phyloP scores from a whole-genome alignment of 2,888 invertebrate genomes.

The Hetaerina titia region DNA sequence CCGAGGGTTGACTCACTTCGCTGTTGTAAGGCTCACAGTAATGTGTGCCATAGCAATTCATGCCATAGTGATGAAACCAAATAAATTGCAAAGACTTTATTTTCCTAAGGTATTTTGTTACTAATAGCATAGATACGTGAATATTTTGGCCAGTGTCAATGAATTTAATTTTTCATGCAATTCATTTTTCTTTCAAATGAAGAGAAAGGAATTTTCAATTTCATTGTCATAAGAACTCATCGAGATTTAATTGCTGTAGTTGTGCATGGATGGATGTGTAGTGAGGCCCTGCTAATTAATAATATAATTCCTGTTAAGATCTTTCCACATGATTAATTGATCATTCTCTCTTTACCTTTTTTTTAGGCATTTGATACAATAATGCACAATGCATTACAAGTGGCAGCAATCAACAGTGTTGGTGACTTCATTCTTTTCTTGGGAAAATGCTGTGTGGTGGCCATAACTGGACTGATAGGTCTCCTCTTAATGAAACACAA shows the following conservation, averaged over 20 bases:
- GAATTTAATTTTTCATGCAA: too few species aligned
- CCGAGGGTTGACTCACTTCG: too few species aligned
- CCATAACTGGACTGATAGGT: constrained; percentile 88
- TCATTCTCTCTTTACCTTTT: constrained; percentile 70
- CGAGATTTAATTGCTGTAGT: neutral
- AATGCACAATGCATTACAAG: constrained; percentile 90
- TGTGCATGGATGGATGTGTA: too few species aligned
- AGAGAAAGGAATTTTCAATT: neutral
- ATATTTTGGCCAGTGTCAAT: too few species aligned
- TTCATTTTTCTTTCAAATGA: too few species aligned
- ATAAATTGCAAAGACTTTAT: too few species aligned
- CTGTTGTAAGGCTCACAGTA: too few species aligned
- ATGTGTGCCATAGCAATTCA: neutral
- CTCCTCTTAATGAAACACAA: constrained; percentile 87
- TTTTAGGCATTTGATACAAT: constrained; percentile 91
- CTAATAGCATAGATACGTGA: too few species aligned
- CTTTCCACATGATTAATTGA: neutral
- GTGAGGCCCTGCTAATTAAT: too few species aligned
- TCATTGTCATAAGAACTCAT: neutral
- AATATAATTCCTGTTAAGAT: too few species aligned
- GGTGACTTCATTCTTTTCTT: constrained; percentile 96
- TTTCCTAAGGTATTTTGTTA: too few species aligned
- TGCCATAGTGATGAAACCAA: neutral
- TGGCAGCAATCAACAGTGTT: constrained; percentile 94
- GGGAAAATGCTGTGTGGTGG: constrained; percentile 89